Evolutionary conservation across 1,140 invertebrate species (phyloP).

Genomic region (Dinothrombium tinctorium): DNA sequence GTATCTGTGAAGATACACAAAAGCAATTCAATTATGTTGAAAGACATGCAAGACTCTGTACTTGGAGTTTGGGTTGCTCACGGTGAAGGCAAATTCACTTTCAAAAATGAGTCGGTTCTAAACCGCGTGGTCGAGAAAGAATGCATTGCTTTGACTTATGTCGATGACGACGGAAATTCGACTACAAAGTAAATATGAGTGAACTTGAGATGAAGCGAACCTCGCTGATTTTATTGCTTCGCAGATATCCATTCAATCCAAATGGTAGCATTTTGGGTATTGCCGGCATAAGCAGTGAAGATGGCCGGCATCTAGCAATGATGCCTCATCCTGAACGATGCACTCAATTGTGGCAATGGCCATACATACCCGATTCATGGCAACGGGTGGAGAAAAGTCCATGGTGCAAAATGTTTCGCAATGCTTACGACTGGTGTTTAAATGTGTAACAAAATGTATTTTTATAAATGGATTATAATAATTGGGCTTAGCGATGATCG

Average conservation of each 20-base stretch:
- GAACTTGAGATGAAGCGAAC: too few species aligned
- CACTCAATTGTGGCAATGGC: conserved; percentile 46
- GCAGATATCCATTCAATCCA: conserved; percentile 65
- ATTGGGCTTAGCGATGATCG: too few species aligned
- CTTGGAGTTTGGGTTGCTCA: conserved; percentile 92
- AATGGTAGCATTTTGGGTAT: conserved; percentile 66
- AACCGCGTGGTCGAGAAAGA: conserved; percentile 30
- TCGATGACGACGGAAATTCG: conserved; percentile 54
- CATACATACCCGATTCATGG: conserved; percentile 35
- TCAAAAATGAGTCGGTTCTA: conserved; percentile 26
- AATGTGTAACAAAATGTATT: too few species aligned
- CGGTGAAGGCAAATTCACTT: conserved; percentile 58
- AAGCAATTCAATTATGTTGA: conserved; percentile 55
- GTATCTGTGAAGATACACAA: conserved; percentile 45
- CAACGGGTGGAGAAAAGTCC: conserved; percentile 33
- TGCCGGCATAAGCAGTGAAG: conserved; percentile 58
- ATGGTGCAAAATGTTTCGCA: conserved; percentile 74
- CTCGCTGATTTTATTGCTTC: neutral
- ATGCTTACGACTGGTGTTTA: conserved; percentile 53
- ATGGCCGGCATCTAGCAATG: conserved; percentile 81
- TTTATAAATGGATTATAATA: too few species aligned
- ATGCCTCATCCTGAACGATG: conserved; percentile 91
- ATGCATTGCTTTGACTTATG: conserved; percentile 51
- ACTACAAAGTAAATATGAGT: too few species aligned
- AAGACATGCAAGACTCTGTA: conserved; percentile 53